Conservation (phyloP, 2,113 vertebrate genomes). For the Zapus hudsonius region DNA sequence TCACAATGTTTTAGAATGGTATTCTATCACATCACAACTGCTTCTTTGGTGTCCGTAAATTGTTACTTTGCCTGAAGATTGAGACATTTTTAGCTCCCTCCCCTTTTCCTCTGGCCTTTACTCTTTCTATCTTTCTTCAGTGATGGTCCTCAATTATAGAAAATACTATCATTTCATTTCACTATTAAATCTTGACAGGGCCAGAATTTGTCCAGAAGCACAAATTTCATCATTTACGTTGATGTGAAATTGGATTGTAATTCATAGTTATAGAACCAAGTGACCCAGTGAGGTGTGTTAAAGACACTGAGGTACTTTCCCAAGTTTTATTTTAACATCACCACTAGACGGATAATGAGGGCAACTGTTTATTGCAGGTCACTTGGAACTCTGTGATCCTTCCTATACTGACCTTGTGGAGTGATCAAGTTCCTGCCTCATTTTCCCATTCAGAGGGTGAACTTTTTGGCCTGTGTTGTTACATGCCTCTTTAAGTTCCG, state of each 20-base stretch:
- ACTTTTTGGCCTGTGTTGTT: not conserved
- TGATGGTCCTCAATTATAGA: not conserved
- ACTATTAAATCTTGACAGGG: not conserved
- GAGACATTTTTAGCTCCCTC: not conserved
- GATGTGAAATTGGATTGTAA: not conserved
- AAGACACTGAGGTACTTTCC: not conserved
- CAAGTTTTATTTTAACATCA: not conserved
- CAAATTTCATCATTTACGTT: not conserved
- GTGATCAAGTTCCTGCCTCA: not conserved
- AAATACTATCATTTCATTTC: not conserved
- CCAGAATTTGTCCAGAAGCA: not conserved
- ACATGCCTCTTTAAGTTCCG: not conserved
- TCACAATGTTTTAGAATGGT: not conserved
- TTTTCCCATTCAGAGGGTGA: not conserved
- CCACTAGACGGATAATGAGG: not conserved
- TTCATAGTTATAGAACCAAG: not conserved
- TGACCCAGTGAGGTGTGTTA: not conserved
- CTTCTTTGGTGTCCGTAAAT: not conserved
- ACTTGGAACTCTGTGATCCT: not conserved
- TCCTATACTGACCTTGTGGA: not conserved
- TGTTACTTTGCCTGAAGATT: not conserved
- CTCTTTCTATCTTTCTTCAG: not conserved
- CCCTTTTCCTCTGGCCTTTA: not conserved
- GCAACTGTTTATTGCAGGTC: not conserved
- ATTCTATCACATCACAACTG: not conserved